phyloP scores from a whole-genome alignment of 2,797 vertebrate genomes.

The Melanotaenia parkinsoni region DNA sequence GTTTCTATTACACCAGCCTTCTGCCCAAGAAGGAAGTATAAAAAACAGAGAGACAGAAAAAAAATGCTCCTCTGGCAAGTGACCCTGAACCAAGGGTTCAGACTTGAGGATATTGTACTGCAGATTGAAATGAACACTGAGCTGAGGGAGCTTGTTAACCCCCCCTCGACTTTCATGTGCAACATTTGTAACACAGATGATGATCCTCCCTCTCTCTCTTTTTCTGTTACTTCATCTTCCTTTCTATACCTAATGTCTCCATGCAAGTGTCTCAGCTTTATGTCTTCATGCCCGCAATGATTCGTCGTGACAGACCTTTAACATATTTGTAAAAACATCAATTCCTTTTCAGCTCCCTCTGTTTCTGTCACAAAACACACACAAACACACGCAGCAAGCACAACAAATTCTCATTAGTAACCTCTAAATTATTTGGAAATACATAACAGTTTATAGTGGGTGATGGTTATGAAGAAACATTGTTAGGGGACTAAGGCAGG shows the following conservation, averaged over 20 bases:
- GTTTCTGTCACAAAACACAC: constrained; percentile 1
- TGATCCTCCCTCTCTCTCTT: constrained; percentile 50
- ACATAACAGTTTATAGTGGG: constrained; percentile 50
- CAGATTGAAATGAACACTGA: constrained; percentile 71
- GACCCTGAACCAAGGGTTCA: constrained; percentile 76
- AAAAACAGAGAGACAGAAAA: constrained; percentile 55
- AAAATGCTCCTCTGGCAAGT: constrained; percentile 76
- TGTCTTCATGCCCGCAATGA: constrained; percentile 12
- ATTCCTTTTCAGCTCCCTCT: background rate
- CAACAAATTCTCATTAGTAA: constrained; percentile 23
- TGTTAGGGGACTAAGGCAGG: constrained; percentile 40
- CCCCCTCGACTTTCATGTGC: constrained; percentile 51
- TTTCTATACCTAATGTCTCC: constrained; percentile 17
- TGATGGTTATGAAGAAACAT: constrained; percentile 53
- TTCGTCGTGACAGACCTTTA: background rate
- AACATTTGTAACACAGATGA: constrained; percentile 72
- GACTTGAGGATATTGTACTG: constrained; percentile 71
- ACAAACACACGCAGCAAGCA: constrained; percentile 10
- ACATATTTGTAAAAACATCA: constrained; percentile 12
- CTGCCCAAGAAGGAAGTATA: constrained; percentile 77
- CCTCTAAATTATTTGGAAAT: constrained; percentile 45
- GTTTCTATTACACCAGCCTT: constrained; percentile 80
- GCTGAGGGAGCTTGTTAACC: constrained; percentile 66
- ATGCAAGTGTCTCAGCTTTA: constrained; percentile 17
- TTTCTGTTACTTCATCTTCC: constrained; percentile 26